Evolutionary conservation across 2,888 invertebrate species (phyloP), one percentile per base, ranked within the genome.

Genomic region (Cistogaster globosa): DNA sequence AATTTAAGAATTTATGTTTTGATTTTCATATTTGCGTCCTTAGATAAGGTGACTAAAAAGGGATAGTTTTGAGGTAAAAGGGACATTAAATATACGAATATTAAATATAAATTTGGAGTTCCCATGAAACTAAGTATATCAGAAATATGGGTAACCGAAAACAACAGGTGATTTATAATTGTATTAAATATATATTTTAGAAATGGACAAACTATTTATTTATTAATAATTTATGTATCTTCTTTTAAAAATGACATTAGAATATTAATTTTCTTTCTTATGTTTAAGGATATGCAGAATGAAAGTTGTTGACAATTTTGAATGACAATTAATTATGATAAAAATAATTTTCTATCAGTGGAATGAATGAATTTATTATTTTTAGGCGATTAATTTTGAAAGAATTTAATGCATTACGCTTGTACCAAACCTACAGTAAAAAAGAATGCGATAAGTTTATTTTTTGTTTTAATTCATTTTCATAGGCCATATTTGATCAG

Each of bases 81-180:
- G 14, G n/a, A 78, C 36, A 78, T 75, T 81, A 63, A 51, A 72
- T 72, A 77, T 67, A 77, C 45, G 78, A 78, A 85, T 85, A 85
- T 82, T 85, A 85, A 85, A 78, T 82, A 85, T 45, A 85, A 82
- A 85, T 85, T 82, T 82, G 75, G 85, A 85, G 85, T 82, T 85
- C 85, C 71, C 85, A 85, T 76, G 85, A 85, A 85, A 82, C 63
- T 79, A 85, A 81, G 65, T 85, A 75, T 85, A 85, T 82, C 85
- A 71, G 53, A 14, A 18, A 20, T 42, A 18, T 51, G 55, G 38
- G n/a, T 58, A 58, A 51, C 26, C 36, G 18, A 67, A 53, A 48
- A 7, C 75, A 75, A 69, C 76, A 76, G 57, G 76, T 82, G 75
- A 81, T 48, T 32, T n/a, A 20, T 11, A 7, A 16, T 67, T 51